phyloP scores from a whole-genome alignment of 2,888 invertebrate genomes.

The Oligia latruncula region DNA sequence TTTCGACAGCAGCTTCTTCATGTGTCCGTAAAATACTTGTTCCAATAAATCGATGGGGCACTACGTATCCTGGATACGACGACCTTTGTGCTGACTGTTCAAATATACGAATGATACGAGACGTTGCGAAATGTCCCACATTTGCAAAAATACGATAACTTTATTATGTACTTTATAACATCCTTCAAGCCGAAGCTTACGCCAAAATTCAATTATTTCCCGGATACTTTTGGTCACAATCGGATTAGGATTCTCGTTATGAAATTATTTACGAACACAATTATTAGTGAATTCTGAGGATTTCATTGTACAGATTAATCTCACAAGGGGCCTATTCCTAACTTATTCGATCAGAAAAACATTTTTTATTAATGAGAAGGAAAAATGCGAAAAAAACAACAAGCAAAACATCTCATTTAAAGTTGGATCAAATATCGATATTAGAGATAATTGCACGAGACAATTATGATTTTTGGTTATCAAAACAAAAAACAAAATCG shows the following conservation, averaged over 20 bases:
- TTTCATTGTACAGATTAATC: constrained; percentile 41
- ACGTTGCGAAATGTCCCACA: constrained; percentile 54
- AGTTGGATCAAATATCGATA: constrained; percentile 7
- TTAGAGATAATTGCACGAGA: neutral
- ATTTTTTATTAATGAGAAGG: constrained; percentile 24
- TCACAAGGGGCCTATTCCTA: constrained; percentile 26
- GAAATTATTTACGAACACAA: constrained; percentile 46
- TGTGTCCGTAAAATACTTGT: constrained; percentile 37
- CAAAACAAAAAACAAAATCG: neutral
- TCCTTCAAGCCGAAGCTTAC: constrained; percentile 34
- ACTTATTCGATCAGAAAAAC: constrained; percentile 35
- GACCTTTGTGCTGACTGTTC: constrained; percentile 41
- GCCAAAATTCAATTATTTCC: constrained; percentile 42
- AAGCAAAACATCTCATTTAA: constrained; percentile 12
- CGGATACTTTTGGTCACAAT: constrained; percentile 45
- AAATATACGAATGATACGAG: constrained; percentile 44
- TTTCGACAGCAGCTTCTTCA: constrained; percentile 24
- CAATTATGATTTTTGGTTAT: neutral
- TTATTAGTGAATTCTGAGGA: constrained; percentile 27
- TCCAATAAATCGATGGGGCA: constrained; percentile 43
- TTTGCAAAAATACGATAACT: constrained; percentile 50
- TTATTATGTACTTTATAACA: constrained; percentile 30
- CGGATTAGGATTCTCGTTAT: constrained; percentile 37
- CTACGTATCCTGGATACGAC: constrained; percentile 29
- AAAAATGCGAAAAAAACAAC: constrained; percentile 5